phyloP scores from a whole-genome alignment of 2,888 invertebrate genomes.

The Temnothorax unifasciatus region DNA sequence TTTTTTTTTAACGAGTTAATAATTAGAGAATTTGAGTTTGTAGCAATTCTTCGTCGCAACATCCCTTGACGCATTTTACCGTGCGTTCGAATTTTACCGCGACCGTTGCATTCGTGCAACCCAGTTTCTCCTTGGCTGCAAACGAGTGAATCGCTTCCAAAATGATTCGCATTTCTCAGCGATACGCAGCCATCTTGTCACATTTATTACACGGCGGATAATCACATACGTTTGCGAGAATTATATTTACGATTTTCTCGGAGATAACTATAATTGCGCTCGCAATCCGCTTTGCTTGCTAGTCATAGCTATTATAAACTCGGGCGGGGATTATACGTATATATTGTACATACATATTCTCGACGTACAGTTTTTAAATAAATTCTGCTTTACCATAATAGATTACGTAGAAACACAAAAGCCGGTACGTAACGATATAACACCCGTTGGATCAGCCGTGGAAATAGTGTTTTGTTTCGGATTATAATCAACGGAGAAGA shows the following conservation, averaged over 20 bases:
- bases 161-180: not conserved
- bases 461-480: slow-evolving; percentile 48
- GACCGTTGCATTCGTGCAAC: too few species aligned
- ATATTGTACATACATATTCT: not conserved
- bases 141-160: not conserved
- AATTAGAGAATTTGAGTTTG: slow-evolving; percentile 15
- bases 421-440: slow-evolving; percentile 19
- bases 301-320: slow-evolving; percentile 26
- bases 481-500: slow-evolving; percentile 43
- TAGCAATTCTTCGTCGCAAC: not conserved
- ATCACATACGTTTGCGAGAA: slow-evolving; percentile 13
- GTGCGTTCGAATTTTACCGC: too few species aligned
- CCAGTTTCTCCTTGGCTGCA: not conserved
- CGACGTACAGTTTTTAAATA: slow-evolving; percentile 18
- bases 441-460: slow-evolving; percentile 13
- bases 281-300: slow-evolving; percentile 10
- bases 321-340: not conserved
- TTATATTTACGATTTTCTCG: slow-evolving; percentile 43
- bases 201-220: slow-evolving; percentile 7
- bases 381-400: slow-evolving; percentile 3
- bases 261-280: slow-evolving; percentile 19
- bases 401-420: slow-evolving; percentile 25
- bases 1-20: not conserved
- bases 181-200: not conserved
- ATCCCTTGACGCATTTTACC: not conserved